Conservation (phyloP, 2,888 invertebrate genomes). For the Agrotis ipsilon region DNA sequence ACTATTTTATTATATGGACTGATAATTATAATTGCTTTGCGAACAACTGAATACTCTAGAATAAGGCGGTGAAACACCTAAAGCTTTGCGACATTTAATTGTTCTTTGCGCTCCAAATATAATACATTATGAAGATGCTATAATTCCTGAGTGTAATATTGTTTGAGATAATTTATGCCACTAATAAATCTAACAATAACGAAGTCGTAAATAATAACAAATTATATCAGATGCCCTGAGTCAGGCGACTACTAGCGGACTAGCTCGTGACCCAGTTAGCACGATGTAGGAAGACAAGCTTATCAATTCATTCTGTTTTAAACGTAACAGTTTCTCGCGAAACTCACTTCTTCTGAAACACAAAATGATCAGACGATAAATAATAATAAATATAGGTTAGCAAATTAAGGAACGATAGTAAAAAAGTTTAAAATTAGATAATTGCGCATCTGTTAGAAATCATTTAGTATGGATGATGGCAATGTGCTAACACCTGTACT, state of each 20-base stretch:
- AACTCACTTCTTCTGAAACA: slow-evolving; percentile 16
- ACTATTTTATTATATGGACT: not conserved
- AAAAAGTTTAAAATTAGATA: not conserved
- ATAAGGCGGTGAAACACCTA: slow-evolving; percentile 17
- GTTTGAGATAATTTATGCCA: slow-evolving; percentile 6
- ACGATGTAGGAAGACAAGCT: slow-evolving; percentile 29
- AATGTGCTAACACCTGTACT: too few species aligned
- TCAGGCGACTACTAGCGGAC: slow-evolving; percentile 34
- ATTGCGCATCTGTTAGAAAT: not conserved
- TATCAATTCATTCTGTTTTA: slow-evolving; percentile 36
- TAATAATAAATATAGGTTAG: slow-evolving; percentile 22
- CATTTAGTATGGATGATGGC: not conserved
- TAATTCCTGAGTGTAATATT: not conserved
- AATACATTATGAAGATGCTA: not conserved
- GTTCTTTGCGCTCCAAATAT: slow-evolving; percentile 36
- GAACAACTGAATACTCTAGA: slow-evolving; percentile 25
- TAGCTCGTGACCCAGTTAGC: slow-evolving; percentile 58
- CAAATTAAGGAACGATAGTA: slow-evolving; percentile 1
- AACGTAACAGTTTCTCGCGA: slow-evolving; percentile 36
- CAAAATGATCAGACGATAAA: not conserved
- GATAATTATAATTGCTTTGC: slow-evolving; percentile 40
- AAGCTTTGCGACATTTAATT: slow-evolving; percentile 52
- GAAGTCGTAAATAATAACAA: slow-evolving; percentile 31
- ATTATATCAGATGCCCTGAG: slow-evolving; percentile 35
- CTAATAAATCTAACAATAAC: slow-evolving; percentile 48